Evolutionary conservation across 2,113 vertebrate genomes (phyloP).

Genomic region (Pseudois nayaur): DNA sequence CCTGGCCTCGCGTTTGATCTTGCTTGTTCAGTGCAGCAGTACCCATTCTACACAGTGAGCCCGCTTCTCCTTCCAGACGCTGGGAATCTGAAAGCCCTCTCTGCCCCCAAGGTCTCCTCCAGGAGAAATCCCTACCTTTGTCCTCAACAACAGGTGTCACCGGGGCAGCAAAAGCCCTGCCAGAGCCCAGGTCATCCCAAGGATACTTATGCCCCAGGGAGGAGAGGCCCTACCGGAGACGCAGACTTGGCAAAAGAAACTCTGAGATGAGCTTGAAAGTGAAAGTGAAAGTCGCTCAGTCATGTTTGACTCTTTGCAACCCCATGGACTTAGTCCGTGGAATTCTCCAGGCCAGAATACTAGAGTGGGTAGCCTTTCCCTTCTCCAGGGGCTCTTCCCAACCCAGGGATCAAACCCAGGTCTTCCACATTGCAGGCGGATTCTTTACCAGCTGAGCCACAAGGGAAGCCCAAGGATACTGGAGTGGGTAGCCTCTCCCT

Average conservation of each 20-base stretch:
- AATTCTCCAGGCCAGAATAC: neutral
- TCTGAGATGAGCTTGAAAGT: neutral
- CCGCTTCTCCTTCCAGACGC: neutral
- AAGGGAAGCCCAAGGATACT: neutral
- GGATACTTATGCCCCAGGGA: neutral
- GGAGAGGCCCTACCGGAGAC: constrained; percentile 13
- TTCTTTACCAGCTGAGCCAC: neutral
- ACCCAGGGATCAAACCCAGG: neutral
- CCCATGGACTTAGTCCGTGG: neutral
- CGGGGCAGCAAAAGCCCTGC: constrained; percentile 46
- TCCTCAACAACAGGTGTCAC: constrained; percentile 75
- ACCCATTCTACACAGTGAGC: neutral
- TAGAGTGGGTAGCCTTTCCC: neutral
- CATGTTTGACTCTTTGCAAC: accelerated
- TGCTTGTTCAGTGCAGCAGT: neutral
- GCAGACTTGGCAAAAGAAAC: neutral
- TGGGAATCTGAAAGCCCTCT: neutral
- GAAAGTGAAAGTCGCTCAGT: neutral
- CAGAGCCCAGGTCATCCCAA: neutral
- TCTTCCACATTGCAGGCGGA: neutral
- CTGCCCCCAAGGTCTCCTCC: neutral
- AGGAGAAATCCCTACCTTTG: neutral
- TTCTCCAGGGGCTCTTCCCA: neutral
- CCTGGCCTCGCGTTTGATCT: neutral
- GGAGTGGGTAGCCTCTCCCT: neutral